Conservation (phyloP, 1,140 invertebrate species). For the Trichoplusia ni region DNA sequence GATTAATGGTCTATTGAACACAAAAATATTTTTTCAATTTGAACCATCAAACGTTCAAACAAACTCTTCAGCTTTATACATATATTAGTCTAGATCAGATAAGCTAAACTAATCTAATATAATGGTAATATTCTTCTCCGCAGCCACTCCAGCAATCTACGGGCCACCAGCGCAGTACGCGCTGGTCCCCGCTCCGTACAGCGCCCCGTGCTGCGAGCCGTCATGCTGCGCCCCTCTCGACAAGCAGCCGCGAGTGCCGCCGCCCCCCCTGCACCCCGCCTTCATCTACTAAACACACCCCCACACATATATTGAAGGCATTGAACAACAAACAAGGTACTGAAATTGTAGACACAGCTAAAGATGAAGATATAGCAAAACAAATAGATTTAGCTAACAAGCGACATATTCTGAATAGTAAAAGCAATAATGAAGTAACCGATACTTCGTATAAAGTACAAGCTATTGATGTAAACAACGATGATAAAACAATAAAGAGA, state of each 20-base stretch:
- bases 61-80: too few species aligned
- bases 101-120: not conserved
- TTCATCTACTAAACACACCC: slow-evolving; percentile 65
- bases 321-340: not conserved
- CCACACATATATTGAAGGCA: slow-evolving; percentile 21
- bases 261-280: slow-evolving; percentile 69
- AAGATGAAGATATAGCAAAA: not conserved
- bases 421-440: not conserved
- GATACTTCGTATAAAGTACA: not conserved
- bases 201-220: slow-evolving; percentile 68
- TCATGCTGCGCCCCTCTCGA: slow-evolving; percentile 70
- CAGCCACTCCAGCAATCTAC: slow-evolving; percentile 66
- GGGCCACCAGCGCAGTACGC: slow-evolving; percentile 68
- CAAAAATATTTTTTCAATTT: too few species aligned
- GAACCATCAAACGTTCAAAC: too few species aligned
- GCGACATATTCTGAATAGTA: not conserved
- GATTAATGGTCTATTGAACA: too few species aligned
- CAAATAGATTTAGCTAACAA: not conserved
- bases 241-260: slow-evolving; percentile 65
- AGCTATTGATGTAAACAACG: slow-evolving; percentile 1
- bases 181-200: slow-evolving; percentile 64
- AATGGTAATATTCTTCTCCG: slow-evolving; percentile 10
- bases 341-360: not conserved
- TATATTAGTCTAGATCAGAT: too few species aligned
- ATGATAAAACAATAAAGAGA: not conserved